A percentile compares a stretch with the other conserved stretches of the same genome.
These are phyloP conservation scores for Dexiosoma caninum DNA, from an alignment of 2,888 invertebrate genomes.

Conservation along the genomic window DNA sequence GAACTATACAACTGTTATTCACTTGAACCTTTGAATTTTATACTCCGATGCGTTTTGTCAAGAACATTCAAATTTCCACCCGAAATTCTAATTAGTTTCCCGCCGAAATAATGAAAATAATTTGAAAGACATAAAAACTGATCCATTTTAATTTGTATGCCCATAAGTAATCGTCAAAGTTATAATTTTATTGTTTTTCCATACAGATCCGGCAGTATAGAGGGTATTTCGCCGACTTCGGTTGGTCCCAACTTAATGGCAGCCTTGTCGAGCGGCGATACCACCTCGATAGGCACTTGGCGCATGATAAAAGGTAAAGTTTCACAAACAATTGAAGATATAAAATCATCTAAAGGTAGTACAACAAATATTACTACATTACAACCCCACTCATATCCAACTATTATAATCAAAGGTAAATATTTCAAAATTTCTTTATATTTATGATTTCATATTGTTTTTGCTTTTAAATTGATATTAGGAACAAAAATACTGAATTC, in stretches of 20 bases:
- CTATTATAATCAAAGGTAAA: slow-evolving; percentile 59
- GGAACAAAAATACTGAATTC: slow-evolving; percentile 1
- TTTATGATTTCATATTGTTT: slow-evolving; percentile 17
- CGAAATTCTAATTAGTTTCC: too few species aligned
- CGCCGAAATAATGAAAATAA: background rate
- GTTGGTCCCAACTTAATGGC: slow-evolving; percentile 69
- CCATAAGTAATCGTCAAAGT: background rate
- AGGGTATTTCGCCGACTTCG: slow-evolving; percentile 72
- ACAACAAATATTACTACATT: slow-evolving; percentile 57
- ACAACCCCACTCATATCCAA: slow-evolving; percentile 57
- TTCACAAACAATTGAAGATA: slow-evolving; percentile 77
- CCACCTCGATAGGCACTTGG: slow-evolving; percentile 75
- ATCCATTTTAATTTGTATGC: background rate
- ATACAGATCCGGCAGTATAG: slow-evolving; percentile 75
- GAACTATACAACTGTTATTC: too few species aligned
- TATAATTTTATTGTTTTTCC: background rate
- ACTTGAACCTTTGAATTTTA: too few species aligned
- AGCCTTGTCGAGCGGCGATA: slow-evolving; percentile 70
- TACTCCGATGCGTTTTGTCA: too few species aligned
- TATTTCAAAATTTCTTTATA: slow-evolving; percentile 47
- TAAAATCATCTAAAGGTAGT: slow-evolving; percentile 75
- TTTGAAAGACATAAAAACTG: background rate
- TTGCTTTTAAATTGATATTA: slow-evolving; percentile 20
- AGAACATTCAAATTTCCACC: too few species aligned
- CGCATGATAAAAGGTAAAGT: slow-evolving; percentile 77